These are phyloP conservation scores for Trialeurodes vaporariorum DNA, from an alignment of 1,140 invertebrate genomes.

Conservation along the genomic window DNA sequence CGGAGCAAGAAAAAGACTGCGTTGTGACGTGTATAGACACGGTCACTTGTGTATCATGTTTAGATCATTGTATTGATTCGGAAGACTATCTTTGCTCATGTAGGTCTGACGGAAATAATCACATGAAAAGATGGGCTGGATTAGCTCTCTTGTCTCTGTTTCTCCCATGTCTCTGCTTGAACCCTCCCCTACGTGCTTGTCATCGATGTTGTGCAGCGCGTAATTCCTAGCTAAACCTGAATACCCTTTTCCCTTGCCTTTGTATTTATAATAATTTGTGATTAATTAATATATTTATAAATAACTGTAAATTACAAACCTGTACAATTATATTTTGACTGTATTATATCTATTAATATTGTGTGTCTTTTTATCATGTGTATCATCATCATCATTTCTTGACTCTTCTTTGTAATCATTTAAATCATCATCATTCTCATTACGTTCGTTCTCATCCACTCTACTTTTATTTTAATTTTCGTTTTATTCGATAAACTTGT, in stretches of 20 bases:
- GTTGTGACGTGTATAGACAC: background rate
- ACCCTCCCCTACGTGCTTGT: background rate
- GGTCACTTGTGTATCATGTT: background rate
- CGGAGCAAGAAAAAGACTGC: background rate
- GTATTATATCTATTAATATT: background rate
- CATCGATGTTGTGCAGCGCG: background rate
- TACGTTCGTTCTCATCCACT: no score
- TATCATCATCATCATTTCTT: no score
- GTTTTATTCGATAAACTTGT: no score
- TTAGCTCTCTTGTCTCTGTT: background rate
- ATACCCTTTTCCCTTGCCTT: background rate
- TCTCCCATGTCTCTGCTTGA: background rate
- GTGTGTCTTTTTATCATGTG: background rate
- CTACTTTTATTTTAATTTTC: no score
- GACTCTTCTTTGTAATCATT: no score
- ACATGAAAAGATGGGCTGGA: background rate
- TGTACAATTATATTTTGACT: background rate
- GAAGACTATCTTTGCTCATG: background rate
- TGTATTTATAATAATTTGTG: background rate
- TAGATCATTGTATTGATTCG: background rate
- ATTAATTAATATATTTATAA: slow-evolving; percentile 1
- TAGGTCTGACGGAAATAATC: background rate
- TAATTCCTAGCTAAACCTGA: background rate
- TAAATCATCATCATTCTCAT: no score
- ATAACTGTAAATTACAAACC: background rate